Evolutionary conservation across 2,797 vertebrate species (phyloP).

Genomic region (Danio albolineatus): DNA sequence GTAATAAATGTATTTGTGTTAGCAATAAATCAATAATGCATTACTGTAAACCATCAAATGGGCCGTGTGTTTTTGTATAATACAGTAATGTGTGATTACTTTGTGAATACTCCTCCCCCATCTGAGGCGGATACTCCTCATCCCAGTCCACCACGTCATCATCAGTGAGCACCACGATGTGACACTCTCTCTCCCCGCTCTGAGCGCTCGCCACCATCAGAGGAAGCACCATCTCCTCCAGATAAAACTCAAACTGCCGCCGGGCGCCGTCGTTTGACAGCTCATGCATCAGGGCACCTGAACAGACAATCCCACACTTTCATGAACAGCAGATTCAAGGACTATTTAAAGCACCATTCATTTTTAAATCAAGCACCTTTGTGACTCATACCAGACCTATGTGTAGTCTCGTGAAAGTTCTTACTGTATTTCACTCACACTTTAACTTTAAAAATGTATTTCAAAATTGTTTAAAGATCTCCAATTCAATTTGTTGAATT

Average conservation of each 20-base stretch:
- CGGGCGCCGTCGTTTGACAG: slow-evolving; percentile 97
- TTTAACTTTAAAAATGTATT: too few relatives aligned
- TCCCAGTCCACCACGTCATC: slow-evolving; percentile 99
- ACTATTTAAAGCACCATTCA: too few relatives aligned
- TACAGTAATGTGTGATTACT: slow-evolving; percentile 76
- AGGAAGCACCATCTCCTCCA: slow-evolving; percentile 98
- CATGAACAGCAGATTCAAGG: too few relatives aligned
- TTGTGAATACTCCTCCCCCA: slow-evolving; percentile 99
- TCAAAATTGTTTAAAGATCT: too few relatives aligned
- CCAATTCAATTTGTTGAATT: too few relatives aligned
- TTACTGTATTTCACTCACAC: too few relatives aligned
- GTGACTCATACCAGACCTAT: too few relatives aligned
- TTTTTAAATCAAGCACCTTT: too few relatives aligned
- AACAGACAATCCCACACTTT: too few relatives aligned
- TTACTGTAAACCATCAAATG: neutral
- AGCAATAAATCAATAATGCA: neutral
- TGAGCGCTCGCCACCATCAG: slow-evolving; percentile 97
- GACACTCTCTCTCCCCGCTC: slow-evolving; percentile 95
- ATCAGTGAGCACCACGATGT: slow-evolving; percentile 97
- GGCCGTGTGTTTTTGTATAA: neutral
- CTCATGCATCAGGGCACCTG: slow-evolving; percentile 99
- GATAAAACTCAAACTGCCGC: slow-evolving; percentile 94
- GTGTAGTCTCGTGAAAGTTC: too few relatives aligned
- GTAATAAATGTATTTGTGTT: too few relatives aligned
- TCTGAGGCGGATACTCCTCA: slow-evolving; percentile 98